Evolutionary conservation across 2,113 vertebrate species (phyloP).

Genomic region (Tenebrosternarchus preto): DNA sequence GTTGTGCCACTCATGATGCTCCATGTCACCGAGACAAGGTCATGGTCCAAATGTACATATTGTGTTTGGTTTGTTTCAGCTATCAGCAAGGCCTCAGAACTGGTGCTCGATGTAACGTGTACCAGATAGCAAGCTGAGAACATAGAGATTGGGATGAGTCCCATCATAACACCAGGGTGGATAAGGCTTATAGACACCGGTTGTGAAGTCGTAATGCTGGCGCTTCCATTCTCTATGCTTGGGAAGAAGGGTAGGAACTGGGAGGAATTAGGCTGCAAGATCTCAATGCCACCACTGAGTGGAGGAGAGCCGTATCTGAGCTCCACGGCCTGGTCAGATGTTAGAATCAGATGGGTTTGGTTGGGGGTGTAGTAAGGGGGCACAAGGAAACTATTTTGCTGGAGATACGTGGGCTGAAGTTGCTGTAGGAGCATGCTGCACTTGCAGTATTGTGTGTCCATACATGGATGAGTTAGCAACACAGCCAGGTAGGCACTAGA

Average conservation of each 20-base stretch:
- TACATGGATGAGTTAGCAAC: conserved; percentile 65
- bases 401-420: conserved; percentile 27
- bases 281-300: accelerated
- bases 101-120: accelerated
- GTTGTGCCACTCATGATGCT: not conserved
- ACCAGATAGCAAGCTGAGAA: conserved; percentile 64
- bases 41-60: accelerated
- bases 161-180: conserved; percentile 43
- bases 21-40: not conserved
- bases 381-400: conserved; percentile 40
- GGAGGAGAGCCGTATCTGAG: not conserved
- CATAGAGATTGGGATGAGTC: conserved; percentile 33
- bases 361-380: not conserved
- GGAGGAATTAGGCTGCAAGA: accelerated
- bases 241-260: not conserved
- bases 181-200: conserved; percentile 62
- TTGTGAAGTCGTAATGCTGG: not conserved
- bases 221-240: not conserved
- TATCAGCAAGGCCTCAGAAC: conserved; percentile 49
- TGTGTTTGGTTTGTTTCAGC: not conserved
- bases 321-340: not conserved
- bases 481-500: conserved; percentile 38
- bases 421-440: conserved; percentile 61
- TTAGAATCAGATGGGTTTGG: not conserved
- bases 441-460: conserved; percentile 29